Base-by-base conservation (phyloP, 2,888 invertebrate species). In the Polietes domitor region DNA sequence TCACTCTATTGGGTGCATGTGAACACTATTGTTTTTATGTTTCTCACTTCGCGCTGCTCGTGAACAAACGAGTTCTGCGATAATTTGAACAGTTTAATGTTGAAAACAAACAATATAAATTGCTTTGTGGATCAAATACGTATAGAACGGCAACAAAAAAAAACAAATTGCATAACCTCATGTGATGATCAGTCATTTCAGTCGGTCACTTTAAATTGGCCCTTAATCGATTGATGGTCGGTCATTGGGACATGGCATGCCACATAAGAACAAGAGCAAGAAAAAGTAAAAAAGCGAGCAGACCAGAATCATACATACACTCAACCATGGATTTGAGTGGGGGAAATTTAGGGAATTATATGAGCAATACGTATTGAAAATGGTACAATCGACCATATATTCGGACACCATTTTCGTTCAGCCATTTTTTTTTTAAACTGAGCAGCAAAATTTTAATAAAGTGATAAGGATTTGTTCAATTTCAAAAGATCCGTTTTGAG, bases 221-320 rank as follows among this genome's bases (percentile, higher is more conserved):
- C 79, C 50, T 76, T 55, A 79, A 65, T 82, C 79, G 82, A 82
- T 82, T 82, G 82, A 83, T 79, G 83, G 68, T n/a, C n/a, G 47
- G n/a, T n/a, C n/a, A 47, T 15, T 63, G 76, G 76, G 28, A 83
- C 79, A 83, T 83, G 83, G 73, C 79, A 61, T 76, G 79, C 78
- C 76, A 10, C 3, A 50, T 12, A 28, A 32, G 1, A 9, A 15
- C n/a, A 41, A 26, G 10, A 53, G 7, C 6, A 72, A 26, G 47
- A 32, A 70, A 37, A 37, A 37, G 37, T 37, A 37, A 37, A 37
- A 32, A 32, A 3, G 32, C 32, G 32, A n/a, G 32, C 32, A 3
- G 32, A 3, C 4, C 7, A 3, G 32, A 32, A 32, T 32, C 32
- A 3, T 3, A 32, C 32, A 32, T 32, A 7, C 32, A 7, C 32